Conservation (phyloP, 1,140 invertebrate species). For the Cecropterus lyciades region DNA sequence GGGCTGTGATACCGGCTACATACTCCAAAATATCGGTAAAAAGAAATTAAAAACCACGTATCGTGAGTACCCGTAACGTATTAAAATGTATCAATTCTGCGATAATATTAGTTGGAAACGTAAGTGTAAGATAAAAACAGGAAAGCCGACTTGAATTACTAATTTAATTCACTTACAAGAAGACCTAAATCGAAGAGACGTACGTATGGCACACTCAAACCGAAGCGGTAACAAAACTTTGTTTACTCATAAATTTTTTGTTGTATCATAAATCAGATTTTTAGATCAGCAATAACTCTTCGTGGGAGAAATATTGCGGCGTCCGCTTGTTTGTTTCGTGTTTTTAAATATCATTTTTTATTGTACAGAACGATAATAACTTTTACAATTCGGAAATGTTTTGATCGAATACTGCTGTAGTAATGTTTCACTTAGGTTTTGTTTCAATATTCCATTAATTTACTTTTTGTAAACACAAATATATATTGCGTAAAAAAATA, state of each 20-base stretch:
- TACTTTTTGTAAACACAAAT: too few species aligned
- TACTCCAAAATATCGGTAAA: too few species aligned
- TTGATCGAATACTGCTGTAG: not conserved
- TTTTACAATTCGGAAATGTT: slow-evolving; percentile 4
- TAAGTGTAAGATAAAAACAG: too few species aligned
- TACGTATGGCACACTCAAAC: not conserved
- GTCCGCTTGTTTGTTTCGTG: slow-evolving; percentile 23
- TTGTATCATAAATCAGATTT: slow-evolving; percentile 34
- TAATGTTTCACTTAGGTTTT: not conserved
- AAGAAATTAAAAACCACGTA: too few species aligned
- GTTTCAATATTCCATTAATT: too few species aligned
- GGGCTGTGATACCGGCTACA: too few species aligned
- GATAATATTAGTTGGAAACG: too few species aligned
- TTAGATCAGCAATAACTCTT: slow-evolving; percentile 36
- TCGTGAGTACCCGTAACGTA: too few species aligned
- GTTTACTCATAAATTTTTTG: slow-evolving; percentile 32
- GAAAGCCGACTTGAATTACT: too few species aligned
- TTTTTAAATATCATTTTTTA: slow-evolving; percentile 28
- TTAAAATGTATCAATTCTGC: too few species aligned
- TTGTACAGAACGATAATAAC: slow-evolving; percentile 9
- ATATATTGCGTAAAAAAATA: too few species aligned
- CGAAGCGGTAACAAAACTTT: slow-evolving; percentile 11
- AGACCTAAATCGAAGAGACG: too few species aligned
- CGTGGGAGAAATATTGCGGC: slow-evolving; percentile 19
- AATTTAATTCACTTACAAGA: not conserved